Conservation (phyloP, 2,797 vertebrate species). For the Pseudotriccus pelzelni region DNA sequence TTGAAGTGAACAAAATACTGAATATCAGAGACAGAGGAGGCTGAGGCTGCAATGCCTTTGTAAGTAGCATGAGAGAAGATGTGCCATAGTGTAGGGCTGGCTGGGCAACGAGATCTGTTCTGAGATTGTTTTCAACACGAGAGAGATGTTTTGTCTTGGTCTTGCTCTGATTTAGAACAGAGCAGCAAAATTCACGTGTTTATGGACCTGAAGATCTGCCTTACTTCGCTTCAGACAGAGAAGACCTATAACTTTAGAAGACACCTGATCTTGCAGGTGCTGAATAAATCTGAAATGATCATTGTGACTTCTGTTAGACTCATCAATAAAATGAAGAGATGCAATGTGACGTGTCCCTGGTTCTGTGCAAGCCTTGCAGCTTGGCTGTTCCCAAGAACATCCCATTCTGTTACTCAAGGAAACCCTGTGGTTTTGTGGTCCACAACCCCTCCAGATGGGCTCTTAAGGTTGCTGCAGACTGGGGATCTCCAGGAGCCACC, state of each 20-base stretch:
- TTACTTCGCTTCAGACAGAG: neutral
- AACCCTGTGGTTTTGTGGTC: neutral
- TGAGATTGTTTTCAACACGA: neutral
- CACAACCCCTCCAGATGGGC: neutral
- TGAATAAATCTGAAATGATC: neutral
- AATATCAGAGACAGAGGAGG: neutral
- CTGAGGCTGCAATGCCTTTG: neutral
- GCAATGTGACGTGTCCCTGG: accelerated
- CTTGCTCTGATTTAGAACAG: neutral
- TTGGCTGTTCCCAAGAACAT: neutral
- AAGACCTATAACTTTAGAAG: accelerated
- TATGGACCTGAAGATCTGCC: neutral
- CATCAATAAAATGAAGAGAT: accelerated
- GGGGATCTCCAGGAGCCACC: neutral
- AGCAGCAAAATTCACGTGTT: neutral
- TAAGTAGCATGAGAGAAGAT: neutral
- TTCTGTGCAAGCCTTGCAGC: neutral
- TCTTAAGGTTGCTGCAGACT: neutral
- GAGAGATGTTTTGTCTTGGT: neutral
- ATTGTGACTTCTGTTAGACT: neutral
- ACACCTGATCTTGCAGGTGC: neutral
- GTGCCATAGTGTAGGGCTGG: neutral
- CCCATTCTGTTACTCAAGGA: neutral
- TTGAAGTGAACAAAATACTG: neutral
- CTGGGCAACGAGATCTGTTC: neutral